A percentile compares a stretch with the other conserved stretches of the same genome.
Conservation (phyloP, 2,797 vertebrate species). For the Oophaga sylvatica region DNA sequence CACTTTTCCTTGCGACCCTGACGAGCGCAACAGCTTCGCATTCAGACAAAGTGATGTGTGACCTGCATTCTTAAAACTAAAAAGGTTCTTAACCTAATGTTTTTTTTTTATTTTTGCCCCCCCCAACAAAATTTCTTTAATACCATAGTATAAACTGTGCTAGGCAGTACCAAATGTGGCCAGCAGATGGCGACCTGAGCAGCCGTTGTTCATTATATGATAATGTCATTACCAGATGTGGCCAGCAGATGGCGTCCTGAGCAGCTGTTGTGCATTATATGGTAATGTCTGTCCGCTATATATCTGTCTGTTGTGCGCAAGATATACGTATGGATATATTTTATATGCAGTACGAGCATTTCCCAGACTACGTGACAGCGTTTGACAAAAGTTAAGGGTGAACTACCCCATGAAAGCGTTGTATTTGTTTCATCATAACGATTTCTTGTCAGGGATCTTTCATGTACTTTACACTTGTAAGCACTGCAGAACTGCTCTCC, state of each 20-base stretch:
- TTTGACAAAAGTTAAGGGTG: slow-evolving; percentile 21
- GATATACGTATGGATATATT: neutral
- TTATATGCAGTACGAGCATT: neutral
- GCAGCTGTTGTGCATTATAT: neutral
- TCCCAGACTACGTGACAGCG: neutral
- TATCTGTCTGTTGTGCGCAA: neutral
- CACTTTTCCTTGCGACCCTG: too few species aligned
- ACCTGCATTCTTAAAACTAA: too few species aligned
- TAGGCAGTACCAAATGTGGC: neutral
- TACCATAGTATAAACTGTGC: too few species aligned
- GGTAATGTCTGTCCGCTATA: neutral
- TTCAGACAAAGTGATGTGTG: too few species aligned
- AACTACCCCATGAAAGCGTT: slow-evolving; percentile 5
- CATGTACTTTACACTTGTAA: slow-evolving; percentile 22
- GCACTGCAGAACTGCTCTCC: slow-evolving; percentile 9
- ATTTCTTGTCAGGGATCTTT: slow-evolving; percentile 33
- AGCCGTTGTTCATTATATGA: neutral
- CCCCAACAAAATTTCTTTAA: too few species aligned
- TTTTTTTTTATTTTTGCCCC: too few species aligned
- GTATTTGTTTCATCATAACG: neutral
- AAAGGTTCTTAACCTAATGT: too few species aligned
- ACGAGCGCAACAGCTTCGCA: too few species aligned
- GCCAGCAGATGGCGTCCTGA: neutral
- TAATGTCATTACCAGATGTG: neutral
- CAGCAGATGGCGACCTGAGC: neutral